Evolutionary conservation across 2,797 vertebrate species (phyloP), one percentile per base, ranked within the genome.

Genomic region (Bradypodion ventrale): DNA sequence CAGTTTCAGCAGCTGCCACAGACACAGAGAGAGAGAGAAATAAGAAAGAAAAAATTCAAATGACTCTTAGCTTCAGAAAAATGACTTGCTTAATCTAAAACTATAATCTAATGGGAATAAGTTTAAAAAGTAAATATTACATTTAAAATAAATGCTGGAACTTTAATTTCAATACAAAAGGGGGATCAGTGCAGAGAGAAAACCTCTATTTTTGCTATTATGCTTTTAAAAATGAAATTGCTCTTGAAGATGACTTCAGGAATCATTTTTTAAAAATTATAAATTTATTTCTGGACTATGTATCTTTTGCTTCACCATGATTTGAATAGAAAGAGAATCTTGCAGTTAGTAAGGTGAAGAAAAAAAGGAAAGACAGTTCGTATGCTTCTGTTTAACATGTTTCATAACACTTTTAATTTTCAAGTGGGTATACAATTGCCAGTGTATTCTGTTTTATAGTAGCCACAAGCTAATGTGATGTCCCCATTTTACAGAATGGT

Each of bases 1-100:
- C 82, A 70, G 81, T 93, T 92, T 89, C 87, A 87, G 80, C 83
- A 72, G 85, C 91, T 92, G 82, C 85, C 83, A 82, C 77, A 93
- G 66, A 94, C 42, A 42, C 8, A 56, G 23, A 10, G 12, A 66
- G n/a, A 66, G 3, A n/a, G 63, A 10, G 44, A 73, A 40, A 76
- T 27, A 77, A 85, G 75, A 16, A 89, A 80, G 80, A 87, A 74
- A 82, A 91, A 80, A 49, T 29, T n/a, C 12, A 86, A 90, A 85
- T 87, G 0, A 87, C 84, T 90, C 82, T 86, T 86, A 82, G 25
- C 69, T 83, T 87, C 81, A 81, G 82, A 90, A 91, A 87, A 90
- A 85, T 68, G 1, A 82, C 40, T 83, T 78, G 1, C 13, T 44
- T 1, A 80, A 65, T 80, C 82, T 52, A 84, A 76, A 88, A 91